phyloP scores from a whole-genome alignment of 2,113 vertebrate genomes.

The Microcebus lehilahytsara region DNA sequence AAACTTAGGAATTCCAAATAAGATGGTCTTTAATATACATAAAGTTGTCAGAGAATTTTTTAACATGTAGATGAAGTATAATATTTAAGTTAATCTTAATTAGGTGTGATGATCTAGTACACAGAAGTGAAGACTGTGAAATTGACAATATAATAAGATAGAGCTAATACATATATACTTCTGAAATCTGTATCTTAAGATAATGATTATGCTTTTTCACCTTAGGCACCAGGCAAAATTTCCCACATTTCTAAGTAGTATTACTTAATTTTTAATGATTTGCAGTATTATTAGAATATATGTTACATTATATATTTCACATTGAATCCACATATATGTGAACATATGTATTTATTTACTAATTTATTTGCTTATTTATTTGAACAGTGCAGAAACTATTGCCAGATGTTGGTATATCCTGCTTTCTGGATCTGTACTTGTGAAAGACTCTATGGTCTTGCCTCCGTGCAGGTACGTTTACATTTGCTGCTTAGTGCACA shows the following conservation, averaged over 20 bases:
- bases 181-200: not conserved
- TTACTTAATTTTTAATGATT: conserved; percentile 47
- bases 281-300: not conserved
- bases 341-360: not conserved
- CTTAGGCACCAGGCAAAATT: not conserved
- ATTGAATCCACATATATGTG: not conserved
- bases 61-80: not conserved
- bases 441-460: conserved; percentile 97
- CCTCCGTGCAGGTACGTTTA: conserved; percentile 94
- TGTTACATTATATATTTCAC: not conserved
- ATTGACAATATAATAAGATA: not conserved
- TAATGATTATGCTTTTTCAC: not conserved
- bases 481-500: not conserved
- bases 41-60: not conserved
- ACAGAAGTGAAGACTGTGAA: not conserved
- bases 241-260: not conserved
- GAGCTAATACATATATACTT: not conserved
- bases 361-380: conserved; percentile 37
- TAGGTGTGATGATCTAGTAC: not conserved
- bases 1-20: not conserved
- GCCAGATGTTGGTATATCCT: conserved; percentile 97
- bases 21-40: not conserved
- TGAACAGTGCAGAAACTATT: conserved; percentile 92
- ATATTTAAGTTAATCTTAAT: not conserved
- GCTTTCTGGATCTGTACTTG: conserved; percentile 95